Conservation (phyloP, 2,113 vertebrate genomes). For the Equus quagga region DNA sequence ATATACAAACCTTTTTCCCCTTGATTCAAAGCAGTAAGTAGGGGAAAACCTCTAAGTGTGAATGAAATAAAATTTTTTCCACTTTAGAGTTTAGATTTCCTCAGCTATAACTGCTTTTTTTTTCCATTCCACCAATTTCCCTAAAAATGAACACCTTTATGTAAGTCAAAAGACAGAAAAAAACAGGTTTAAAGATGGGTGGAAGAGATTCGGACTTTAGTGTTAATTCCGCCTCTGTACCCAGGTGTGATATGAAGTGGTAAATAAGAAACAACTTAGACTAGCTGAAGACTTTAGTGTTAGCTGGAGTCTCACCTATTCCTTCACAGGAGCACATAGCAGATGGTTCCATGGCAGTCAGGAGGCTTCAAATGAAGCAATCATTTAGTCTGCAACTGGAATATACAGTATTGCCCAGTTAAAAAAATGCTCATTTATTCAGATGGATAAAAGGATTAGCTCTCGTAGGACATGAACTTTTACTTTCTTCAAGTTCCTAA, state of each 20-base stretch:
- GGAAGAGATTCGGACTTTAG: not conserved
- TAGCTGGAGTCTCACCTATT: conserved; percentile 85
- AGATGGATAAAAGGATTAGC: conserved; percentile 82
- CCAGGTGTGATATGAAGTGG: conserved; percentile 83
- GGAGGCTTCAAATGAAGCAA: conserved; percentile 88
- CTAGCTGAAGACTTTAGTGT: conserved; percentile 82
- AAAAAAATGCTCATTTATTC: conserved; percentile 88
- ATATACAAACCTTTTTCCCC: conserved; percentile 56
- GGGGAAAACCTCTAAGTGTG: not conserved
- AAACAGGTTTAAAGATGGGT: conserved; percentile 64
- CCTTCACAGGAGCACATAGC: conserved; percentile 77
- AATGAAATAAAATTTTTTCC: conserved; percentile 70
- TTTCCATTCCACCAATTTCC: conserved; percentile 74
- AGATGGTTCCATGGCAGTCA: conserved; percentile 88
- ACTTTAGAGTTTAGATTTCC: conserved; percentile 75
- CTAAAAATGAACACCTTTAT: conserved; percentile 76
- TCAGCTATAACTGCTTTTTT: conserved; percentile 76
- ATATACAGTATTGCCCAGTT: conserved; percentile 84
- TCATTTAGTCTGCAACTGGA: conserved; percentile 87
- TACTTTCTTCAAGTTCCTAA: conserved; percentile 79
- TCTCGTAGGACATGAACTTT: conserved; percentile 81
- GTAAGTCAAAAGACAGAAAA: conserved; percentile 67
- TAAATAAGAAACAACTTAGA: conserved; percentile 82
- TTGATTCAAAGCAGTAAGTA: conserved; percentile 62
- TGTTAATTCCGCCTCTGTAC: conserved; percentile 78